These are phyloP conservation scores for Gallirallus australis DNA, from an alignment of 2,797 vertebrate genomes.

Conservation along the genomic window DNA sequence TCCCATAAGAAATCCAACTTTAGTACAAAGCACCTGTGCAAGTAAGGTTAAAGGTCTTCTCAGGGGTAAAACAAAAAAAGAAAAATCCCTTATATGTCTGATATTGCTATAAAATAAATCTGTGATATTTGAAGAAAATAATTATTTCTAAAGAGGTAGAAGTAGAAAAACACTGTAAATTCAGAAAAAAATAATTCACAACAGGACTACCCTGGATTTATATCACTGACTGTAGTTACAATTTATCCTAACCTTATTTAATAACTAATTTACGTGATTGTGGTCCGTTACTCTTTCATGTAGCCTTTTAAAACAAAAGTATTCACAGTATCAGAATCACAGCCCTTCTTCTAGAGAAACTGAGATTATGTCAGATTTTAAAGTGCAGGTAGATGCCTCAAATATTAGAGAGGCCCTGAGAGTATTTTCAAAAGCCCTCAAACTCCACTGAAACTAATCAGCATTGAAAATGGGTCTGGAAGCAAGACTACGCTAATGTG, in stretches of 20 bases:
- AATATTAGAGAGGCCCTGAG: neutral
- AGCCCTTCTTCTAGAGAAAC: neutral
- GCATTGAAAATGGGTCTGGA: neutral
- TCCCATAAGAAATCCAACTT: neutral
- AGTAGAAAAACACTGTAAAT: neutral
- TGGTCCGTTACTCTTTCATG: neutral
- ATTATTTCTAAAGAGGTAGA: neutral
- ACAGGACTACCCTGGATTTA: neutral
- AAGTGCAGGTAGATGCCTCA: neutral
- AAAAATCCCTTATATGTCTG: neutral
- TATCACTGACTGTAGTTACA: neutral
- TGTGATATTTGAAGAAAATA: neutral
- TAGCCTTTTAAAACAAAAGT: neutral
- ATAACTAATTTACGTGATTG: neutral
- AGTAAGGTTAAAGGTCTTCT: neutral
- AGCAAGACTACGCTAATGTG: accelerated
- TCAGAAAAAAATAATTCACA: neutral
- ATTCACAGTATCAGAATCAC: neutral
- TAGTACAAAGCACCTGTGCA: neutral
- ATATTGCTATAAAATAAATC: neutral
- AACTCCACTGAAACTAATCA: neutral
- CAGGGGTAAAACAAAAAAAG: too few relatives aligned
- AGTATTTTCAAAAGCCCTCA: neutral
- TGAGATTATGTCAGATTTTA: neutral
- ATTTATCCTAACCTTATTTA: neutral